A percentile compares a stretch with the other conserved stretches of the same genome.
Evolutionary conservation across 2,797 vertebrate species (phyloP).

Genomic region (Gadopsis marmoratus): DNA sequence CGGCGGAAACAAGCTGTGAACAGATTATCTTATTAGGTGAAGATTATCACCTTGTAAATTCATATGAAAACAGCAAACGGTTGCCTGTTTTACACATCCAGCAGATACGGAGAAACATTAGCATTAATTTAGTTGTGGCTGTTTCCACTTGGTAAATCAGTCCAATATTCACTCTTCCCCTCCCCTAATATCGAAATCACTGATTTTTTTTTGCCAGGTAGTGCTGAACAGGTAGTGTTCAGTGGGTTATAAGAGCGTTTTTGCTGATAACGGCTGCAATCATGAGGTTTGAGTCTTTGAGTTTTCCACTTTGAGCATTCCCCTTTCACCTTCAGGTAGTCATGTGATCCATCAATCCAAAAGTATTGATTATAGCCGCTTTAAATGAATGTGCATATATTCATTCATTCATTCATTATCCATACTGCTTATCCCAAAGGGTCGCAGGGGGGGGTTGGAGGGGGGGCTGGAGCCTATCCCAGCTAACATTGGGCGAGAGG

Average conservation of each 20-base stretch:
- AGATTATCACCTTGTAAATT: not conserved
- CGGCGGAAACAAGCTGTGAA: not conserved
- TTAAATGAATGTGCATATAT: not conserved
- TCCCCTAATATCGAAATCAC: not conserved
- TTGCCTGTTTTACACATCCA: not conserved
- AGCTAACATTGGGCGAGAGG: too few relatives aligned
- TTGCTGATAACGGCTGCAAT: too few relatives aligned
- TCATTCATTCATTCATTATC: too few relatives aligned
- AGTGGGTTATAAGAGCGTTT: not conserved
- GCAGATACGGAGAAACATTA: not conserved
- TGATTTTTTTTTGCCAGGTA: too few relatives aligned
- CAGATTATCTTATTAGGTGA: not conserved
- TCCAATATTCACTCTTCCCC: not conserved
- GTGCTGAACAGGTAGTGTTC: not conserved
- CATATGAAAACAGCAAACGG: not conserved
- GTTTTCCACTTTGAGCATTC: not conserved
- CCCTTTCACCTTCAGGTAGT: not conserved
- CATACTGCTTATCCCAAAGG: too few relatives aligned
- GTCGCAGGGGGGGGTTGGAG: too few relatives aligned
- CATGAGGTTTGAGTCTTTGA: too few relatives aligned
- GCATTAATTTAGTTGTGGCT: not conserved
- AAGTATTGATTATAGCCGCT: not conserved
- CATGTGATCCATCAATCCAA: not conserved
- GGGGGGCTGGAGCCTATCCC: too few relatives aligned
- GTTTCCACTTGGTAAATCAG: not conserved